Evolutionary conservation across 2,888 invertebrate genomes (phyloP), one percentile per base, ranked within the genome.

Genomic region (Papilio demoleus): DNA sequence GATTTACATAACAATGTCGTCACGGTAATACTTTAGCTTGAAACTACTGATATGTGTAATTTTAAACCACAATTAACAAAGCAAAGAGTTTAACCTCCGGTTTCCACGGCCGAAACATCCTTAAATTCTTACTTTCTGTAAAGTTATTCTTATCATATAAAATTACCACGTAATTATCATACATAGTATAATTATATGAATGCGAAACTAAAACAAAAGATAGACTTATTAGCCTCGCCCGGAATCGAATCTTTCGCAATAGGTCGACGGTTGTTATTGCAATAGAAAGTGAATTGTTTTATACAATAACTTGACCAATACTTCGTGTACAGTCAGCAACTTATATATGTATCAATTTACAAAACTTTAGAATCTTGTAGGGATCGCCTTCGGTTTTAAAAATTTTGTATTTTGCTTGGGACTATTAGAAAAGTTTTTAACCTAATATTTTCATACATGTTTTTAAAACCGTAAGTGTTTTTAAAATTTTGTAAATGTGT

Each of bases 231-330:
- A 56, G 53, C 53, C 31, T 31, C 53, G 53, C 17, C 53, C 31
- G 3, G 31, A n/a, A 31, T 9, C 31, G 9, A 17, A 31, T 14
- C 17, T 56, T 56, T 56, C 17, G 53, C 53, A 56, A 56, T 56
- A 56, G 53, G 31, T 56, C 53, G 31, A 17, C 27, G 17, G 17
- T 56, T 56, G 8, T 19, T 27, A 31, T 56, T 31, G 53, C 31
- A 17, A 31, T 56, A 17, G 53, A 56, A 56, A 56, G 53, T 56
- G 53, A 27, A 53, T 50, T 50, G 53, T 56, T 31, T n/a, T 17
- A 31, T n/a, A n/a, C n/a, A 53, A 31, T 27, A 11, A 31, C 31
- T 31, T 31, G 3, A 31, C 31, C 31, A 31, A 31, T 31, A 4
- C 31, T 31, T 31, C 3, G 4, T 31, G 6, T 6, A 4, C 4